A percentile compares a stretch with the other conserved stretches of the same genome.
Conservation (phyloP, 2,888 invertebrate genomes). For the Fabriciana adippe region DNA sequence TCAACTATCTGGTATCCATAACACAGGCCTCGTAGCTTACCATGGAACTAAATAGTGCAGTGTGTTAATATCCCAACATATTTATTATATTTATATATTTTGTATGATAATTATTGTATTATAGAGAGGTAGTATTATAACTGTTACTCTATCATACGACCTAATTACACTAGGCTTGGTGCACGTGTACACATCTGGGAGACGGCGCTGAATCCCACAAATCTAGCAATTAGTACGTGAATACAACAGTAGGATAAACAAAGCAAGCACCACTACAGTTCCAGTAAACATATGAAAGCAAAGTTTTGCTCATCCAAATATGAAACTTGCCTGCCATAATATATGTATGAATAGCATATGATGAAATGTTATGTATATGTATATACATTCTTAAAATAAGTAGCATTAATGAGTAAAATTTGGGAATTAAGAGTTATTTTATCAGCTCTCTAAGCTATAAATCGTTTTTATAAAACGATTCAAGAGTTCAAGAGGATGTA, state of each 20-base stretch:
- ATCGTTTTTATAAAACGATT: too few species aligned
- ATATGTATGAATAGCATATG: not conserved
- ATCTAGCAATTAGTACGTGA: slow-evolving; percentile 30
- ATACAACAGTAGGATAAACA: slow-evolving; percentile 20
- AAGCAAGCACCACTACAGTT: slow-evolving; percentile 2
- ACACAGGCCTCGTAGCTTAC: too few species aligned
- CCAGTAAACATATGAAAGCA: slow-evolving; percentile 9
- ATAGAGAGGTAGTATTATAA: too few species aligned
- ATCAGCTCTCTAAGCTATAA: too few species aligned
- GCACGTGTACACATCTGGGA: slow-evolving; percentile 20
- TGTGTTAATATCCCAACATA: too few species aligned
- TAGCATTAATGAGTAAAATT: not conserved
- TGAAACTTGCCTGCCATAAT: not conserved
- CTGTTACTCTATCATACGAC: slow-evolving; percentile 1
- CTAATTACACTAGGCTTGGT: slow-evolving; percentile 13
- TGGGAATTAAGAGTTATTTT: not conserved
- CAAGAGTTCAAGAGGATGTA: too few species aligned
- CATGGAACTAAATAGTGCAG: too few species aligned
- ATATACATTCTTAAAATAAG: too few species aligned
- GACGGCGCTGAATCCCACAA: slow-evolving; percentile 14
- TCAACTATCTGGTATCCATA: too few species aligned
- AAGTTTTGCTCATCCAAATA: slow-evolving; percentile 8
- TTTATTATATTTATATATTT: too few species aligned
- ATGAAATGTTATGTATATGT: too few species aligned
- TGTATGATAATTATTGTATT: too few species aligned